These are phyloP conservation scores for Drosophila fungiperda DNA, from an alignment of 2,888 invertebrate species.

Conservation along the genomic window DNA sequence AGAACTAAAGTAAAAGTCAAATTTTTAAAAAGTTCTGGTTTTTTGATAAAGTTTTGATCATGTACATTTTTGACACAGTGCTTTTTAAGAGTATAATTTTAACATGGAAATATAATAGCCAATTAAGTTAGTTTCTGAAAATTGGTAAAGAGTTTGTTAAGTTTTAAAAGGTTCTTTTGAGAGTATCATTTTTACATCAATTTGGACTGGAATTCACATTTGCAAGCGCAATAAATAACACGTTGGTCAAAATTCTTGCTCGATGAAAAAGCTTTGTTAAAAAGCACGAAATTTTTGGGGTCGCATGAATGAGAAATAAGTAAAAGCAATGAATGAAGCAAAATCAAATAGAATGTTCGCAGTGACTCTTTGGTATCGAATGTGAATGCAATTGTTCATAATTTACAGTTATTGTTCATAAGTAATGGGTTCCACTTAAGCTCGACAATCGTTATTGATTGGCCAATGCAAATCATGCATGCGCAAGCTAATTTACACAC, in stretches of 20 bases:
- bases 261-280: background rate
- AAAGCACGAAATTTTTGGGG: background rate
- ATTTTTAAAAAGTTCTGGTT: background rate
- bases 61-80: background rate
- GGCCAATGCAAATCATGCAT: conserved; percentile 56
- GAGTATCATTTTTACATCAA: background rate
- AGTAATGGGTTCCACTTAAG: conserved; percentile 5
- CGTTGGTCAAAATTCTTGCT: background rate
- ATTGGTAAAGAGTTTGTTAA: background rate
- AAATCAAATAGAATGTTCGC: background rate
- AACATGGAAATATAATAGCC: background rate
- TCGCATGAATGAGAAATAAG: background rate
- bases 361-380: background rate
- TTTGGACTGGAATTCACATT: background rate
- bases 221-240: background rate
- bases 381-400: conserved; percentile 12
- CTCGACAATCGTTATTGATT: conserved; percentile 48
- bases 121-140: background rate
- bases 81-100: background rate
- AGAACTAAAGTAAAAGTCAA: background rate
- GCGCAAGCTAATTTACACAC: conserved; percentile 35
- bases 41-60: background rate
- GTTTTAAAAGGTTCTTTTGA: background rate
- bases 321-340: background rate
- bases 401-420: conserved; percentile 19